Evolutionary conservation across 1,140 invertebrate genomes (phyloP).

Genomic region (Tachypleus tridentatus): DNA sequence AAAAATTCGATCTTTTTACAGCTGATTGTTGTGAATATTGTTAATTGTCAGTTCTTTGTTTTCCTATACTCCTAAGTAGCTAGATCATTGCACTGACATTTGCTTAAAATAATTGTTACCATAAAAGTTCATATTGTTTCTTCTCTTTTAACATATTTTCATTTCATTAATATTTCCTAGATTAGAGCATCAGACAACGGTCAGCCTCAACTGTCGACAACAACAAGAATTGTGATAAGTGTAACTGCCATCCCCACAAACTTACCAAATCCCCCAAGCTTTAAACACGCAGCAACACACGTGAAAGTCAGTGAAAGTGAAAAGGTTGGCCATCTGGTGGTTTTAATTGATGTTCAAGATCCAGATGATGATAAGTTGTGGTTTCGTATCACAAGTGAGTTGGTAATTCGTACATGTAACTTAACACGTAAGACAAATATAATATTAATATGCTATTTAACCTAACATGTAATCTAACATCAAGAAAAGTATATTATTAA

Average conservation of each 20-base stretch:
- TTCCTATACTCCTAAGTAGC: no score
- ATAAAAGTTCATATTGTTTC: no score
- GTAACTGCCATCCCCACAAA: slow-evolving; percentile 26
- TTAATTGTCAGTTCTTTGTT: no score
- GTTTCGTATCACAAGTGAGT: slow-evolving; percentile 78
- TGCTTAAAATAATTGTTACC: no score
- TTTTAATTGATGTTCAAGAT: slow-evolving; percentile 66
- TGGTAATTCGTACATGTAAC: background rate
- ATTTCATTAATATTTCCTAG: slow-evolving; percentile 32
- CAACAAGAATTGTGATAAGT: slow-evolving; percentile 41
- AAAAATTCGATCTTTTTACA: no score
- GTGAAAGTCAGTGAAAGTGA: slow-evolving; percentile 73
- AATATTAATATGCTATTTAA: no score
- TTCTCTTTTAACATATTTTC: no score
- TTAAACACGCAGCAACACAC: slow-evolving; percentile 47
- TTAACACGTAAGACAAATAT: no score
- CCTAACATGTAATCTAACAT: no score
- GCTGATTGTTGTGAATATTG: no score
- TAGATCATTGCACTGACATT: no score
- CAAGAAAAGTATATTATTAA: no score
- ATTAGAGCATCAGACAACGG: slow-evolving; percentile 55
- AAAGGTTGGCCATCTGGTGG: slow-evolving; percentile 63
- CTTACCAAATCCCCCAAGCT: slow-evolving; percentile 48
- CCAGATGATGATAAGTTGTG: slow-evolving; percentile 69
- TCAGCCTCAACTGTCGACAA: slow-evolving; percentile 47